Conservation (phyloP, 2,113 vertebrate genomes). For the Dromiciops gliroides region DNA sequence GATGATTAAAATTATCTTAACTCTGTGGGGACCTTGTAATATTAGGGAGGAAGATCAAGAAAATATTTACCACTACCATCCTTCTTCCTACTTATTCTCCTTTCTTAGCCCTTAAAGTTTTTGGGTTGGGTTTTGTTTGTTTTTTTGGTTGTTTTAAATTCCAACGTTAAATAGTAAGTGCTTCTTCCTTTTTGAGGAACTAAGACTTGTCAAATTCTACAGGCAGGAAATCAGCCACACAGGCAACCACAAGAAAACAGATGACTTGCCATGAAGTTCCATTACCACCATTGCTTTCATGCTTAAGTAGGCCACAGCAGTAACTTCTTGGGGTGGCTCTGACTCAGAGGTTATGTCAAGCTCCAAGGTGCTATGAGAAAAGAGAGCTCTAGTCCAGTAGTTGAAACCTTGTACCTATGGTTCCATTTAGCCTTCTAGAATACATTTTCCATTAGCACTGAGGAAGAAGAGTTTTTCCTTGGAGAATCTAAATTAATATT, state of each 20-base stretch:
- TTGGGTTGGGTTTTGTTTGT: background rate
- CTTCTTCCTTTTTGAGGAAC: slow-evolving; percentile 76
- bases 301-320: background rate
- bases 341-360: background rate
- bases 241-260: slow-evolving; percentile 68
- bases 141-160: background rate
- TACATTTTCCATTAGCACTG: background rate
- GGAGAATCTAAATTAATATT: background rate
- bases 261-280: slow-evolving; percentile 58
- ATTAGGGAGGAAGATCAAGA: slow-evolving; percentile 32
- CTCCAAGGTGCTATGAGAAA: background rate
- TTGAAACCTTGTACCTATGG: background rate
- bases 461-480: background rate
- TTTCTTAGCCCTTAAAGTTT: background rate
- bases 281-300: slow-evolving; percentile 39
- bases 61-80: slow-evolving; percentile 1
- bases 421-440: background rate
- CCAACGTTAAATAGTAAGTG: slow-evolving; percentile 25
- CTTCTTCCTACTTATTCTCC: background rate
- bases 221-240: slow-evolving; percentile 72
- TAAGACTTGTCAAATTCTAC: slow-evolving; percentile 69
- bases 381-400: background rate
- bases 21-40: slow-evolving; percentile 21
- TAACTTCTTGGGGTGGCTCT: background rate
- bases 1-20: slow-evolving; percentile 21